phyloP scores from a whole-genome alignment of 23 tunicate species.

The Diplosoma virens region DNA sequence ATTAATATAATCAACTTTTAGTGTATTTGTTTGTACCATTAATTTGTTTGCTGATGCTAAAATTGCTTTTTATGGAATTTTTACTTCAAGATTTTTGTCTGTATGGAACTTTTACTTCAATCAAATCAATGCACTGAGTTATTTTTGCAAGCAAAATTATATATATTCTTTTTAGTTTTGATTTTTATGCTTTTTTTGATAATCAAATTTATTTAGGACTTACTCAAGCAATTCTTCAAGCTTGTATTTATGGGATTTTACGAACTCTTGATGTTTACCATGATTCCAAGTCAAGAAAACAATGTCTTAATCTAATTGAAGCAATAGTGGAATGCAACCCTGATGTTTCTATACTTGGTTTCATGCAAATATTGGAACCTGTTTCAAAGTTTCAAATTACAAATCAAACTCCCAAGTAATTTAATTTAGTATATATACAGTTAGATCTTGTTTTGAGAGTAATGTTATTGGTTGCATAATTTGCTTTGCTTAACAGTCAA shows the following conservation, averaged over 20 bases:
- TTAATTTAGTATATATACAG: background rate
- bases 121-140: too few species aligned
- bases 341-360: background rate
- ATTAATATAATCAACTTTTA: too few species aligned
- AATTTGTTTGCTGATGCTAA: too few species aligned
- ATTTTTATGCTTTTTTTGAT: too few species aligned
- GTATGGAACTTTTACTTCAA: too few species aligned
- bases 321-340: background rate
- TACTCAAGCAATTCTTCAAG: background rate
- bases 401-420: slow-evolving; percentile 1
- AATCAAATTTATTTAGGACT: background rate
- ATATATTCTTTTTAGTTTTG: too few species aligned
- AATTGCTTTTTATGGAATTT: too few species aligned
- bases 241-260: background rate
- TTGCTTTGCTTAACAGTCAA: too few species aligned
- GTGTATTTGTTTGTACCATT: too few species aligned
- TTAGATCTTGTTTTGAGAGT: background rate
- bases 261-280: slow-evolving; percentile 17
- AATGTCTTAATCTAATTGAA: slow-evolving; percentile 7
- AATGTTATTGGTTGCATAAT: too few species aligned
- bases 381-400: slow-evolving; percentile 3
- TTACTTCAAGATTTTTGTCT: too few species aligned
- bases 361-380: slow-evolving; percentile 5
- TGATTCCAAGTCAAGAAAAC: background rate
- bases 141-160: too few species aligned